Base-by-base conservation (phyloP, 2,113 vertebrate genomes). In the Suricata suricatta region DNA sequence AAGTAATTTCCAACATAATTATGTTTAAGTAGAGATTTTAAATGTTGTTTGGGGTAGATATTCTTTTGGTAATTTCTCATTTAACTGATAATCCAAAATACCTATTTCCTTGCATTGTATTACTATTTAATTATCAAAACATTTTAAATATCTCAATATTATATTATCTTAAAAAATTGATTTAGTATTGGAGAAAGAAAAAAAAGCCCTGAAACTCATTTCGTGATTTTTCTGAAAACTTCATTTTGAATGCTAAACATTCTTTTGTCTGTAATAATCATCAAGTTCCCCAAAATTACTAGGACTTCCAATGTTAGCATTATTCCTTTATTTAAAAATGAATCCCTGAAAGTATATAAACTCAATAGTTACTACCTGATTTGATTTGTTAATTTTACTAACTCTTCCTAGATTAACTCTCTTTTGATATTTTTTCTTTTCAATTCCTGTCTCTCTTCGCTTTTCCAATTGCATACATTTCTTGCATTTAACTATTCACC, bases 221-320 rank as follows among this genome's bases (percentile, higher is more conserved):
- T 77, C 69, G 35, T 86, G 44, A 76, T 86, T 84, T 84, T 60
- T 68, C n/a, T 87, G 33, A 81, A 87, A 96, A 47, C n/a, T 66
- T 71, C 35, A 83, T 77, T 83, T 76, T 83, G 6, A 88, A n/a
- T 60, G 21, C 15, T 60, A 88, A 57, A 5, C 5, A 41, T 92
- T 92, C 8, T 52, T 72, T 13, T 41, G 25, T 50, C 7, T n/a
- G 1, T 74, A n/a, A 50, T 66, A 90, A 74, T 50, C 85, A 68
- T 91, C 31, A 87, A 74, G 7, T 3, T 66, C 91, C 27, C 74
- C 54, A 66, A 89, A 81, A n/a, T 15, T 29, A 66, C 41, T 88
- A 81, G 3, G 7, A 60, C 21, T 87, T 91, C 4, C 25, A 71
- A 63, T 52, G 11, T 68, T 44, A 47, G 31, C 3, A 31, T 44